phyloP scores from a whole-genome alignment of 2,888 invertebrate genomes.

The Lithophane leautieri region DNA sequence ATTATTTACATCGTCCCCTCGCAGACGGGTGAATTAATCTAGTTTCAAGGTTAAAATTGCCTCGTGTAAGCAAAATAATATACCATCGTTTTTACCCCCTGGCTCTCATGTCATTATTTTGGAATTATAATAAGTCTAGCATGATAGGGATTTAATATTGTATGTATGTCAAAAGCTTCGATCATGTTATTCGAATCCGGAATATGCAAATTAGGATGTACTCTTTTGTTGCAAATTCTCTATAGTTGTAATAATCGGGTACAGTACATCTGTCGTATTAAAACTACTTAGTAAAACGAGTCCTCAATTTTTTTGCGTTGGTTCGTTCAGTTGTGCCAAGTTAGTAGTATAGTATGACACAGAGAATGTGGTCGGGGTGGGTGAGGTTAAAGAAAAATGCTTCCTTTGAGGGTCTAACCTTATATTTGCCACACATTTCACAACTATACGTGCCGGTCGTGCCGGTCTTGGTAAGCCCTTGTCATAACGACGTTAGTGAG shows the following conservation, averaged over 20 bases:
- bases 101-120: background rate
- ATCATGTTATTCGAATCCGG: background rate
- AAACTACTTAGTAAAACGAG: background rate
- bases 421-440: too few relatives aligned
- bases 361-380: too few relatives aligned
- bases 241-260: conserved; percentile 10
- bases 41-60: conserved; percentile 21
- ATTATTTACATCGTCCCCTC: conserved; percentile 11
- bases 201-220: background rate
- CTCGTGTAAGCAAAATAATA: conserved; percentile 10
- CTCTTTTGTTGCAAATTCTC: background rate
- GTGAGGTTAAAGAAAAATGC: too few relatives aligned
- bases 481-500: too few relatives aligned
- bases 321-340: background rate
- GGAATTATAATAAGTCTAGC: background rate
- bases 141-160: conserved; percentile 12
- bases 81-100: background rate
- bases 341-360: too few relatives aligned
- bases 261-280: background rate
- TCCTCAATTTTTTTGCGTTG: background rate
- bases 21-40: background rate
- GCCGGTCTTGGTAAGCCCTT: too few relatives aligned
- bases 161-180: background rate
- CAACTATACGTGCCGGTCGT: too few relatives aligned
- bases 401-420: too few relatives aligned